These are phyloP conservation scores for Charadrius vociferus DNA, from an alignment of 2,113 vertebrate genomes.

Conservation along the genomic window DNA sequence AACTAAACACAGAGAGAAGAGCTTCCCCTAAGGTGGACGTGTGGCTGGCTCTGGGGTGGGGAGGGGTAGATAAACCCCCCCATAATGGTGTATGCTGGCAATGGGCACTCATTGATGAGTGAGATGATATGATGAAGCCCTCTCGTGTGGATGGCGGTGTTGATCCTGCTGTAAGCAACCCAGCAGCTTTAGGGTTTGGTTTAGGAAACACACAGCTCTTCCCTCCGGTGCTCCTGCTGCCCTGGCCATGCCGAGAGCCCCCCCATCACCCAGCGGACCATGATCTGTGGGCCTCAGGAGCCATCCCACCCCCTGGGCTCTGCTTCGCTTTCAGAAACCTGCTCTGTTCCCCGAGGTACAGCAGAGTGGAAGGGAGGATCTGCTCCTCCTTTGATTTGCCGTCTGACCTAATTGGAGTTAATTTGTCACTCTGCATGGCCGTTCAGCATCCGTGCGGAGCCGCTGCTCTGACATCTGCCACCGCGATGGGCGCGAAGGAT, in stretches of 20 bases:
- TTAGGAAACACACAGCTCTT: neutral
- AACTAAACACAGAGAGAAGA: neutral
- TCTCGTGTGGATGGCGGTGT: fast-evolving
- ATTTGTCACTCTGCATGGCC: neutral
- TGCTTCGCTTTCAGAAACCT: neutral
- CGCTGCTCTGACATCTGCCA: neutral
- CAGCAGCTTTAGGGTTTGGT: neutral
- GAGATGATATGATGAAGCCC: neutral
- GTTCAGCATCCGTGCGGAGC: neutral
- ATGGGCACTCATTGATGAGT: neutral
- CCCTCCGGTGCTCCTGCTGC: neutral
- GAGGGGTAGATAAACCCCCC: neutral
- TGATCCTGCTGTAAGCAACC: neutral
- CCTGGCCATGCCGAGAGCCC: neutral
- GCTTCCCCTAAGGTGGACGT: fast-evolving
- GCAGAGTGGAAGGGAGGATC: neutral
- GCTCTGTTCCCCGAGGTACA: fast-evolving
- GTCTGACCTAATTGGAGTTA: neutral
- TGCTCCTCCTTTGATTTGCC: neutral
- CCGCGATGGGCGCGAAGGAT: fast-evolving
- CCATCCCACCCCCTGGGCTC: neutral
- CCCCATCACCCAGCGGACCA: neutral
- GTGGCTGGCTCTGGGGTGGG: neutral
- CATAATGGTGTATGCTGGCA: fast-evolving
- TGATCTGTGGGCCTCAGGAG: neutral